phyloP scores from a whole-genome alignment of 2,113 vertebrate genomes.

The Passerina amoena region DNA sequence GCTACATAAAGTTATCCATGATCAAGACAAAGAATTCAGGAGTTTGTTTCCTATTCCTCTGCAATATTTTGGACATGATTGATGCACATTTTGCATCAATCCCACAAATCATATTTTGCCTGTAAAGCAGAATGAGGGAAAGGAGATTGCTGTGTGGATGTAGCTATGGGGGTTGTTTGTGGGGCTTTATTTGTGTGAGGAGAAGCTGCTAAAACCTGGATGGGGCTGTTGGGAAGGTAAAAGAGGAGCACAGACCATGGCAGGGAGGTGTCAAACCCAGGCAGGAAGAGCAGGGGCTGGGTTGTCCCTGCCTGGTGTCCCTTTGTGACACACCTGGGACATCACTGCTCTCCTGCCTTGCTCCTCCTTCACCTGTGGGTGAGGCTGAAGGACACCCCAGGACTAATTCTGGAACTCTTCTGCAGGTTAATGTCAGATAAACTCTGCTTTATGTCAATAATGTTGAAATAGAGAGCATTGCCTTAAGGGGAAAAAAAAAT shows the following conservation, averaged over 20 bases:
- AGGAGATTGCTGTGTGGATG: not conserved
- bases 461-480: not conserved
- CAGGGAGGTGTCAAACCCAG: rapidly evolving
- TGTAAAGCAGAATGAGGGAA: not conserved
- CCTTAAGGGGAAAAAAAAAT: not conserved
- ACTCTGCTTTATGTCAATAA: not conserved
- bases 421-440: not conserved
- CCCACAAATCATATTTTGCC: not conserved
- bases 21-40: not conserved
- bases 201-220: not conserved
- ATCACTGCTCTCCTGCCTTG: not conserved
- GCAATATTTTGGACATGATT: not conserved
- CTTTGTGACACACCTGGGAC: not conserved
- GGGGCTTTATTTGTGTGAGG: not conserved
- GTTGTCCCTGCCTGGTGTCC: not conserved
- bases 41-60: not conserved
- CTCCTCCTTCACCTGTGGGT: rapidly evolving
- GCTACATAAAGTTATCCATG: not conserved
- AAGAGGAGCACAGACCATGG: not conserved
- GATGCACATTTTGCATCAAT: not conserved
- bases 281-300: not conserved
- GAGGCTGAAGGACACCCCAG: not conserved
- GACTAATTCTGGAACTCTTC: not conserved
- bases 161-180: not conserved
- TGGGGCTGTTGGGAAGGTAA: not conserved